Base-by-base conservation (phyloP, 2,797 vertebrate genomes). In the Rachycentron canadum region DNA sequence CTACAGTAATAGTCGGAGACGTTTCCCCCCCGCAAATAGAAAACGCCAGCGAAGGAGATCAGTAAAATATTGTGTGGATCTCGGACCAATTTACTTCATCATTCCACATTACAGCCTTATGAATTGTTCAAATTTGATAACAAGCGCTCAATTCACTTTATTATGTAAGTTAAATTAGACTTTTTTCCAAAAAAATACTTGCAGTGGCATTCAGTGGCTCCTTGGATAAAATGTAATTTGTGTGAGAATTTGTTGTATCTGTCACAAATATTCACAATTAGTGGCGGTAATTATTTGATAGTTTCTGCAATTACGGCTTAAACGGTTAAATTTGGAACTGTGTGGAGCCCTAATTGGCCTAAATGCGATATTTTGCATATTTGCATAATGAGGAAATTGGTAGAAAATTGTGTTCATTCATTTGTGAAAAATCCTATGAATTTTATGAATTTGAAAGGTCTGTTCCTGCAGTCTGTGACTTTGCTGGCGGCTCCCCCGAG, bases 371-470 rank as follows among this genome's bases (percentile, higher is more conserved):
- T 98, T 99, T 98, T 98, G 97, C 97, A 97, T 97, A 99, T 99
- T 99, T 99, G 97, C 98, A 99, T 99, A 99, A 99, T 99, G 97
- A 98, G 96, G 96, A 99, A 98, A 99, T 99, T 99, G 97, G 96
- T 97, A 98, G 97, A 97, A 99, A 99, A 99, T 99, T 99, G 98
- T 98, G 97, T 99, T 99, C 98, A 98, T 97, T 97, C 98, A 97
- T 98, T 99, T 99, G 98, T 99, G 97, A 99, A 99, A 97, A 98
- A 98, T 97, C 96, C 97, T 97, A 98, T 99, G 97, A 95, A 95
- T 96, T 95, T 95, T 95, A 98, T 98, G 97, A 98, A 98, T 99
- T 97, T 97, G 96, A 99, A 97, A 97, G 96, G 96, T 97, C 97
- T 98, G 97, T 97, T 97, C 96, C 96, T 94, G 96, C 96, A 97